Evolutionary conservation across 2,797 vertebrate genomes (phyloP).

Genomic region (Falco rusticolus): DNA sequence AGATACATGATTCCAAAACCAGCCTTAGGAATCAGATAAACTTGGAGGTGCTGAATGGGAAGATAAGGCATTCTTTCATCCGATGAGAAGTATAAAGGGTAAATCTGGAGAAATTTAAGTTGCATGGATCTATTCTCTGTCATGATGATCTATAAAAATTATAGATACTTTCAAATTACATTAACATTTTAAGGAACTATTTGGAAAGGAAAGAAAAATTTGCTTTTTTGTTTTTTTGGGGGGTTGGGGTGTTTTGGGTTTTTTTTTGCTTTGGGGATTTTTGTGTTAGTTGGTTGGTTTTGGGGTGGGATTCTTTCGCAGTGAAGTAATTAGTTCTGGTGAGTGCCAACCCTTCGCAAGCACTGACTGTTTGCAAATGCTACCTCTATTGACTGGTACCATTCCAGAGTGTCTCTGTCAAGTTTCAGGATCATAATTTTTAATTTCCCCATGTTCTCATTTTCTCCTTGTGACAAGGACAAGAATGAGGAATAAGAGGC

Average conservation of each 20-base stretch:
- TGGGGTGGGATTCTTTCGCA: accelerated
- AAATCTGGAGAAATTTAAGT: not conserved
- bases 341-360: not conserved
- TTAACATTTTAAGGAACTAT: not conserved
- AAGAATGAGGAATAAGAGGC: not conserved
- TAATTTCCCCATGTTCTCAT: not conserved
- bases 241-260: too few relatives aligned
- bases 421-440: not conserved
- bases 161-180: not conserved
- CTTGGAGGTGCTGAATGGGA: not conserved
- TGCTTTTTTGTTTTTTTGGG: not conserved
- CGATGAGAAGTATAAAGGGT: not conserved
- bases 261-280: not conserved
- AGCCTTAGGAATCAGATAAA: not conserved
- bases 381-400: not conserved
- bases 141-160: not conserved
- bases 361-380: not conserved
- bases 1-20: not conserved
- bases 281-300: not conserved
- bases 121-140: not conserved
- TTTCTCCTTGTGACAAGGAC: not conserved
- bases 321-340: not conserved
- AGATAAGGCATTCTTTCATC: not conserved
- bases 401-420: not conserved
- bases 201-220: not conserved